Conservation (phyloP, 2,113 vertebrate species). For the Sceloporus tristichus region DNA sequence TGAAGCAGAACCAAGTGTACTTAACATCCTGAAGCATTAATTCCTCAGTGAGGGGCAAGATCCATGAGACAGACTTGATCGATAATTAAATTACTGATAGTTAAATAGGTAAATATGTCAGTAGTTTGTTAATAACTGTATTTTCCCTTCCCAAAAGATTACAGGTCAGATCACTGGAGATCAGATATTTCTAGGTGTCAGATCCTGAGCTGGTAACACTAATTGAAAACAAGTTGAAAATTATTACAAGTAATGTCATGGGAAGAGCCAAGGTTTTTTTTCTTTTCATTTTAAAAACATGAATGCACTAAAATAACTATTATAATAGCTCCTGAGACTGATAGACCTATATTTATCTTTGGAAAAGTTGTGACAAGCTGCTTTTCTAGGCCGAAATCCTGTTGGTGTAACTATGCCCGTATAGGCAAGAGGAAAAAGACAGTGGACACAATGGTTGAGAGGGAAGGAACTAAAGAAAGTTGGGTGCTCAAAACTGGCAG, state of each 20-base stretch:
- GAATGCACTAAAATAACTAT: conserved; percentile 57
- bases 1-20: conserved; percentile 1
- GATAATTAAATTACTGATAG: conserved; percentile 72
- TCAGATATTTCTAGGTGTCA: conserved; percentile 61
- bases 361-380: conserved; percentile 41
- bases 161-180: conserved; percentile 63
- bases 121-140: conserved; percentile 62
- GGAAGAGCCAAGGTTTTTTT: conserved; percentile 47
- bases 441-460: too few relatives aligned
- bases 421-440: too few relatives aligned
- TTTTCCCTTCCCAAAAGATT: conserved; percentile 61
- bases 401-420: too few relatives aligned
- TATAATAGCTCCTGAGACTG: conserved; percentile 33
- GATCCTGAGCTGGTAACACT: conserved; percentile 54
- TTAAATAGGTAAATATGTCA: conserved; percentile 75
- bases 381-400: not conserved
- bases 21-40: conserved; percentile 30
- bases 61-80: conserved; percentile 31
- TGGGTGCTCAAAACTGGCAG: too few relatives aligned
- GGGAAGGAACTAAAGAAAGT: too few relatives aligned
- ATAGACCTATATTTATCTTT: conserved; percentile 35
- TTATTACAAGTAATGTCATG: conserved; percentile 64
- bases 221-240: conserved; percentile 70
- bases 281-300: conserved; percentile 58
- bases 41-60: conserved; percentile 15